A percentile compares a stretch with the other conserved stretches of the same genome.
Evolutionary conservation across 2,797 vertebrate species (phyloP).

Genomic region (Anomalospiza imberbis): DNA sequence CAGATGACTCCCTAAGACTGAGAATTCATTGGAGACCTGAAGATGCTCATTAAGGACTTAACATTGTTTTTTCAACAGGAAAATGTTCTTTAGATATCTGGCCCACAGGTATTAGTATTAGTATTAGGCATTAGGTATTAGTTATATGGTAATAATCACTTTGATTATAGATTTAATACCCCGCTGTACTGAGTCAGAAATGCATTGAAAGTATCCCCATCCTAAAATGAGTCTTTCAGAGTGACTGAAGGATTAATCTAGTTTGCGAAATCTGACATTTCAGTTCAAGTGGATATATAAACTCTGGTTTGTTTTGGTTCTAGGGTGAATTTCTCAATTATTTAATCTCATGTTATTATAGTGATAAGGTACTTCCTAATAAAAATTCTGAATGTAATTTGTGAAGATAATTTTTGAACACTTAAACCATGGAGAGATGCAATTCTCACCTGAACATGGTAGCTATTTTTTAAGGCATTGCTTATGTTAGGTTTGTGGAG

Average conservation of each 20-base stretch:
- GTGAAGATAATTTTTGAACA: neutral
- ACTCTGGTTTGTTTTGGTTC: neutral
- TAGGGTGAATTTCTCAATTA: neutral
- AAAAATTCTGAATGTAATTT: neutral
- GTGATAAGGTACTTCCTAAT: constrained; percentile 13
- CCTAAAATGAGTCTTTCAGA: neutral
- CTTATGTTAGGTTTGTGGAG: neutral
- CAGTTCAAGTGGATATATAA: neutral
- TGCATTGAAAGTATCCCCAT: neutral
- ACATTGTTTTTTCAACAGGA: neutral
- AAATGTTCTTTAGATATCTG: neutral
- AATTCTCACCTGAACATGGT: neutral
- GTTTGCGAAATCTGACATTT: neutral
- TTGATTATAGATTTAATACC: neutral
- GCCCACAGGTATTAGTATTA: too few relatives aligned
- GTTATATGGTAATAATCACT: neutral
- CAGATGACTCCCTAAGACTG: neutral
- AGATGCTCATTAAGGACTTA: neutral
- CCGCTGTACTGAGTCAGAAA: neutral
- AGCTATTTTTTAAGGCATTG: neutral
- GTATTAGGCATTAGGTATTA: neutral
- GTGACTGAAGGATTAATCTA: neutral
- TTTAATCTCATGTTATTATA: constrained; percentile 25
- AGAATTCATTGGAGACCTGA: neutral
- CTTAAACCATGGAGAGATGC: neutral